Conservation (phyloP, 2,113 vertebrate genomes). For the Callithrix jacchus region DNA sequence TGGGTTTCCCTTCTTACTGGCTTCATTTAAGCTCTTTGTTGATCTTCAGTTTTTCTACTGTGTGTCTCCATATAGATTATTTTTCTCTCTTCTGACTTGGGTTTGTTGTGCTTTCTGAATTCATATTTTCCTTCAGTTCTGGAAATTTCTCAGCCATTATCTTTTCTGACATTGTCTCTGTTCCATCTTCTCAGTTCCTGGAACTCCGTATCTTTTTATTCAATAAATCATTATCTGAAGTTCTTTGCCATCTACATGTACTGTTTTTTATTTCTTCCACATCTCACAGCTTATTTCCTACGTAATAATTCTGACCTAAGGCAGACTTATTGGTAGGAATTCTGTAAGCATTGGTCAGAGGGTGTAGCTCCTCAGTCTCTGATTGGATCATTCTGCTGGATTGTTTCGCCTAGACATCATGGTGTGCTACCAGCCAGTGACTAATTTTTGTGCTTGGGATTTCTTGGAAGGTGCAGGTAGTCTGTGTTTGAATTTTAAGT, state of each 20-base stretch:
- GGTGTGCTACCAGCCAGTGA: neutral
- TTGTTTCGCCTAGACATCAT: neutral
- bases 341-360: neutral
- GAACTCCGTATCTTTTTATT: neutral
- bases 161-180: neutral
- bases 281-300: neutral
- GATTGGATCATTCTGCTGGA: neutral
- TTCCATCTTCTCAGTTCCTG: neutral
- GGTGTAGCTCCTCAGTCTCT: neutral
- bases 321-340: neutral
- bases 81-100: neutral
- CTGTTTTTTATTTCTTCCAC: neutral
- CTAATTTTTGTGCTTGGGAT: neutral
- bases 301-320: neutral
- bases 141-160: neutral
- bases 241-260: neutral
- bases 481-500: neutral
- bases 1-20: neutral
- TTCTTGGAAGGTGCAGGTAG: constrained; percentile 1
- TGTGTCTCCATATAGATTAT: neutral
- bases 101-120: neutral
- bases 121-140: neutral
- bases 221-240: neutral
- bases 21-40: neutral
- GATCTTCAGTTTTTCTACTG: neutral